Percentiles rank a stretch among this genome's conserved stretches.
phyloP scores from a whole-genome alignment of 2,797 vertebrate species.

The Fundulus diaphanus region DNA sequence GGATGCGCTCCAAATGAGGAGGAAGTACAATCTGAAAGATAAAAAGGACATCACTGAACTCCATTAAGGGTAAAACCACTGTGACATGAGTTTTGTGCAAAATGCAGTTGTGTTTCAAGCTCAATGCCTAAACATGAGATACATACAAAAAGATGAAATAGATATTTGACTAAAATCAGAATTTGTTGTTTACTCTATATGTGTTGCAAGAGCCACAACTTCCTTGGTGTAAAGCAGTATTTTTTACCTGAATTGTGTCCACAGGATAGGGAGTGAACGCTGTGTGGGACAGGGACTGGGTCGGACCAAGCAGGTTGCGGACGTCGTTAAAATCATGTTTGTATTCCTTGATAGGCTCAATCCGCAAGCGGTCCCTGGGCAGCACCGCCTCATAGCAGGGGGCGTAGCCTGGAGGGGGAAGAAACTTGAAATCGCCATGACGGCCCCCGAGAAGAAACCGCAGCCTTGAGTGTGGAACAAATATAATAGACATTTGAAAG shows the following conservation, averaged over 20 bases:
- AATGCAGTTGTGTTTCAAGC: background rate
- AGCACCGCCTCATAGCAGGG: slow-evolving; percentile 91
- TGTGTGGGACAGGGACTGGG: slow-evolving; percentile 88
- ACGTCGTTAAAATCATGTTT: slow-evolving; percentile 85
- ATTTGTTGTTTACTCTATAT: background rate
- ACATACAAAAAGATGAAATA: too few relatives aligned
- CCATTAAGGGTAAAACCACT: background rate
- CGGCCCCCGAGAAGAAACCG: slow-evolving; percentile 92
- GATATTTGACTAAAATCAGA: background rate
- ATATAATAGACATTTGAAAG: slow-evolving; percentile 3
- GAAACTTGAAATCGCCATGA: slow-evolving; percentile 94
- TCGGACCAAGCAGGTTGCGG: slow-evolving; percentile 91
- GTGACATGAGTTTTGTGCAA: background rate
- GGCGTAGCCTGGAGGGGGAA: slow-evolving; percentile 91
- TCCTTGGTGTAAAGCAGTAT: background rate
- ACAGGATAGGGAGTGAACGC: slow-evolving; percentile 92
- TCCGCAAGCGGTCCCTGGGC: slow-evolving; percentile 87
- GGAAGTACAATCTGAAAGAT: slow-evolving; percentile 90
- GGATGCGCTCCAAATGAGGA: slow-evolving; percentile 91
- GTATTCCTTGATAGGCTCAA: slow-evolving; percentile 94
- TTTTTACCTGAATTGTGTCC: slow-evolving; percentile 90
- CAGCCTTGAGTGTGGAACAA: slow-evolving; percentile 72
- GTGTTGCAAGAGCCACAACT: background rate
- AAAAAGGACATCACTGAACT: background rate
- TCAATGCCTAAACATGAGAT: background rate